Conservation (phyloP, 2,113 vertebrate species). For the Paedocypris sp. region DNA sequence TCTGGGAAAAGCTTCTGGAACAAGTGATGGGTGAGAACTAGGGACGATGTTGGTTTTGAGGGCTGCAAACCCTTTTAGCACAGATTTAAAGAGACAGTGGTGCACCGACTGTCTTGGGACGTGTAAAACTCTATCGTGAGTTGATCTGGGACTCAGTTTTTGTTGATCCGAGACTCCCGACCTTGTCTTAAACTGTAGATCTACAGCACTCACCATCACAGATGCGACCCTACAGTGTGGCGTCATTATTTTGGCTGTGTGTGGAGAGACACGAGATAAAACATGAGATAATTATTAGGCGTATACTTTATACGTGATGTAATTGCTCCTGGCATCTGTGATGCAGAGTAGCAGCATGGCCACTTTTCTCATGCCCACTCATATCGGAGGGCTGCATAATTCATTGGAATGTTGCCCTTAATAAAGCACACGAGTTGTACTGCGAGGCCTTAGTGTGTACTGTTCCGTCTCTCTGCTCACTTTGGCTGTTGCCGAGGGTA, state of each 20-base stretch:
- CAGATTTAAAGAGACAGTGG: constrained; percentile 50
- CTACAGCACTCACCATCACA: constrained; percentile 34
- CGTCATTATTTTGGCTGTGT: constrained; percentile 48
- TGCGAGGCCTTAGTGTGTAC: constrained; percentile 10
- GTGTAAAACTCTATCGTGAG: constrained; percentile 41
- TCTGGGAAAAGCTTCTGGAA: too few relatives aligned
- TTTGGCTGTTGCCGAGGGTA: constrained; percentile 15
- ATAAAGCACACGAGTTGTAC: constrained; percentile 32
- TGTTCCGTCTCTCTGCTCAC: constrained; percentile 1
- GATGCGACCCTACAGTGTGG: constrained; percentile 28
- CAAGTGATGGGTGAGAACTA: too few relatives aligned
- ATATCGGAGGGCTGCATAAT: constrained; percentile 32
- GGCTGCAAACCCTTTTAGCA: too few relatives aligned
- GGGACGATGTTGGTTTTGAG: too few relatives aligned
- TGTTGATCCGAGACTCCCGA: constrained; percentile 43
- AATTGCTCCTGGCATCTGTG: constrained; percentile 47
- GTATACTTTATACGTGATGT: constrained; percentile 46
- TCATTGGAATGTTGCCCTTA: constrained; percentile 34
- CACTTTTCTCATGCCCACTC: constrained; percentile 27
- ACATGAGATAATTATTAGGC: constrained; percentile 48
- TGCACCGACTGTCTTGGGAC: constrained; percentile 35
- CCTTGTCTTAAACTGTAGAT: constrained; percentile 45
- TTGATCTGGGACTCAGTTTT: constrained; percentile 28
- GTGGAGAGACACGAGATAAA: constrained; percentile 35
- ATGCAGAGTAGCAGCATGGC: constrained; percentile 41